Percentiles rank a stretch among this genome's conserved stretches.
Evolutionary conservation across 64 coral and sea anemone genomes (phyloP).

Genomic region (Porites australiensis): DNA sequence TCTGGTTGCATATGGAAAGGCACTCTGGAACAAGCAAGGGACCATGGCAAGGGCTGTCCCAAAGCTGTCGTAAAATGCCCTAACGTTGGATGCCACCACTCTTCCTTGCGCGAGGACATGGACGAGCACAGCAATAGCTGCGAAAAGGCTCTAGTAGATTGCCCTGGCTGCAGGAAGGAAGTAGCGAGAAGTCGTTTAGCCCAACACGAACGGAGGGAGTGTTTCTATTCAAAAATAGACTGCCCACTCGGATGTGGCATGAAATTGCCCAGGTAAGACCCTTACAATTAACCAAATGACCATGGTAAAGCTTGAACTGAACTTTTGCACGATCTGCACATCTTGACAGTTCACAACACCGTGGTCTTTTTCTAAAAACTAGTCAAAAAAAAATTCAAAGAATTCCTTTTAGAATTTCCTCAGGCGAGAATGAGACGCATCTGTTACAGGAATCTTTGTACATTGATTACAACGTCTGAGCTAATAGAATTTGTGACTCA

Average conservation of each 20-base stretch:
- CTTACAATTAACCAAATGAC: not conserved
- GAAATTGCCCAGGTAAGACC: conserved; percentile 4
- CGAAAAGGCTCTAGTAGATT: not conserved
- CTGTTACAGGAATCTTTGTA: not conserved
- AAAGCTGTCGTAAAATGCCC: conserved; percentile 10
- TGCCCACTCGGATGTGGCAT: not conserved
- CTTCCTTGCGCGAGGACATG: conserved; percentile 17
- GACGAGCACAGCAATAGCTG: conserved; percentile 8
- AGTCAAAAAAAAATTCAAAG: not conserved
- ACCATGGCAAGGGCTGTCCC: conserved; percentile 6
- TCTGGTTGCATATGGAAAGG: not conserved
- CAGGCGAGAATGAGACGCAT: not conserved
- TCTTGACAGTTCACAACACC: too few relatives aligned
- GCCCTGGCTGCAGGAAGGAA: conserved; percentile 1
- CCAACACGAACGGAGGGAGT: not conserved
- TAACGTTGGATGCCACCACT: conserved; percentile 14
- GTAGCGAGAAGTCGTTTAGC: not conserved
- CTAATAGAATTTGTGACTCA: not conserved
- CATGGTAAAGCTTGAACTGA: not conserved
- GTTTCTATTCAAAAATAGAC: conserved; percentile 2
- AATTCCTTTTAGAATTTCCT: not conserved
- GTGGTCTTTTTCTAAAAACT: not conserved
- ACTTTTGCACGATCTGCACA: not conserved
- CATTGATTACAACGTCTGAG: conserved; percentile 3
- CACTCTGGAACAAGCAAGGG: not conserved